These are phyloP conservation scores for Chunga burmeisteri DNA, from an alignment of 2,113 vertebrate genomes.

Conservation along the genomic window DNA sequence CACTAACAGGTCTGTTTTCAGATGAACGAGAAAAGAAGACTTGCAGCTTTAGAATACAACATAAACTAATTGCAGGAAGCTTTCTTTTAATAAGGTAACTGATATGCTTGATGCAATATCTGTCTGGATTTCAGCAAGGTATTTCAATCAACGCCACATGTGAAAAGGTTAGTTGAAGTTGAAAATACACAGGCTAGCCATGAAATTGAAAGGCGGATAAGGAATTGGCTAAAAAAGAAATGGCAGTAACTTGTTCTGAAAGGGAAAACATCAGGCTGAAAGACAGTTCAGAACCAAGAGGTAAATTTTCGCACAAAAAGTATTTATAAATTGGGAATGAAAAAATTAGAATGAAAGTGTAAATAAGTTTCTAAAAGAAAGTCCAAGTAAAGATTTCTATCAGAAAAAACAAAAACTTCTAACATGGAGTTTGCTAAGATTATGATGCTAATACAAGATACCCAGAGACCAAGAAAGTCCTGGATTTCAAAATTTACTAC, in stretches of 20 bases:
- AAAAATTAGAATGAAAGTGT: background rate
- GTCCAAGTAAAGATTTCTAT: background rate
- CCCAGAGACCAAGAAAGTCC: background rate
- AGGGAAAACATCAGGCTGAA: background rate
- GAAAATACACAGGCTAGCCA: background rate
- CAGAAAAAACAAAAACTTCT: background rate
- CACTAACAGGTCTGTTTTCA: background rate
- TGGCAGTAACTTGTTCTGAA: background rate
- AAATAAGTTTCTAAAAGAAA: background rate
- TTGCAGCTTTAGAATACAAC: background rate
- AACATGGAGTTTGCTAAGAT: background rate
- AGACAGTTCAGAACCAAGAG: background rate
- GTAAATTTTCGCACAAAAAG: background rate
- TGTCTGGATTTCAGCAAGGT: background rate
- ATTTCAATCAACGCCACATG: background rate
- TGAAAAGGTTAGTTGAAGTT: background rate
- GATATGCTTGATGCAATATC: background rate
- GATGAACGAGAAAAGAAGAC: background rate
- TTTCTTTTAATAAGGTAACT: background rate
- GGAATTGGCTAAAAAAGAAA: background rate
- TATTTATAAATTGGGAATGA: background rate
- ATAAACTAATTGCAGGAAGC: background rate
- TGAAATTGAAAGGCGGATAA: background rate
- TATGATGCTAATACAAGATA: background rate
- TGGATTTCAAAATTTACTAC: background rate